A percentile compares a stretch with the other conserved stretches of the same genome.
Evolutionary conservation across 2,113 vertebrate species (phyloP).

Genomic region (Takifugu bimaculatus): DNA sequence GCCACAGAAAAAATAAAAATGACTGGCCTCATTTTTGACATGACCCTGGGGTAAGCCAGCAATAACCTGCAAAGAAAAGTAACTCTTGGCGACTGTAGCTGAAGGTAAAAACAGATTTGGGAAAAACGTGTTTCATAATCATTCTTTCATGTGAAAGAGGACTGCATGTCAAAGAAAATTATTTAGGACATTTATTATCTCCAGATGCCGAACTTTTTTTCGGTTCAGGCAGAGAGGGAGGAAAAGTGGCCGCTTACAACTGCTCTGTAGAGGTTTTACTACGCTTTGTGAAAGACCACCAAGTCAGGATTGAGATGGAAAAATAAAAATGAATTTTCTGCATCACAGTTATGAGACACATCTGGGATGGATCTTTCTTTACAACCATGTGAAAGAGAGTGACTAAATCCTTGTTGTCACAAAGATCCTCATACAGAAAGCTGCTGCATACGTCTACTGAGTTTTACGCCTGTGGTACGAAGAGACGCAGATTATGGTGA

Average conservation of each 20-base stretch:
- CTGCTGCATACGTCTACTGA: no score
- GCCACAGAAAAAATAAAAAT: background rate
- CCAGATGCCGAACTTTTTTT: background rate
- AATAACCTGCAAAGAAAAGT: constrained; percentile 12
- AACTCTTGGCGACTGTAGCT: background rate
- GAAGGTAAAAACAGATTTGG: background rate
- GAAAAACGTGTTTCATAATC: background rate
- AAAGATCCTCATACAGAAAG: no score
- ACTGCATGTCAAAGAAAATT: background rate
- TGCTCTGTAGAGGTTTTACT: constrained; percentile 16
- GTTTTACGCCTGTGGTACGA: no score
- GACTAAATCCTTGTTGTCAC: no score
- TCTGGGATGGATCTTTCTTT: no score
- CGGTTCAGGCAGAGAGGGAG: constrained; percentile 1
- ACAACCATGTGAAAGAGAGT: no score
- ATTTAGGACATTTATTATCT: constrained; percentile 9
- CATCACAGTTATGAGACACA: background rate
- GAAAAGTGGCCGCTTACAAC: constrained; percentile 3
- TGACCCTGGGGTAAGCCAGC: constrained; percentile 36
- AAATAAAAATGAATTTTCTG: background rate
- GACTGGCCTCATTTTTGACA: constrained; percentile 1
- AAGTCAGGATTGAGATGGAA: constrained; percentile 1
- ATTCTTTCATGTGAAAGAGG: background rate
- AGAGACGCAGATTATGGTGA: no score
- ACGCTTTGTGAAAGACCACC: constrained; percentile 23